Evolutionary conservation across 2,888 invertebrate genomes (phyloP), one percentile per base, ranked within the genome.

Genomic region (Notodonta ziczac): DNA sequence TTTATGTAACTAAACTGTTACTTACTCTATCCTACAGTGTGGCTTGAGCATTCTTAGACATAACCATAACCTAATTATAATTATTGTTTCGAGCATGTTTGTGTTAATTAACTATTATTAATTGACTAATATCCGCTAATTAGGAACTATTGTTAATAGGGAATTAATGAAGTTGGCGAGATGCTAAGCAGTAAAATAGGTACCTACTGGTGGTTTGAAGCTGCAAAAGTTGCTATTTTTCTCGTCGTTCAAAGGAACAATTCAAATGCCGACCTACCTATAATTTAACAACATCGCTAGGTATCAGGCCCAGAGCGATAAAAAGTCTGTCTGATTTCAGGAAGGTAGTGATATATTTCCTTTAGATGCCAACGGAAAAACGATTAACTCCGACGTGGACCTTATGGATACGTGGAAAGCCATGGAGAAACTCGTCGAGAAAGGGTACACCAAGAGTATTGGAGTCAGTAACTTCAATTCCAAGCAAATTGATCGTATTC

Each of bases 401-500:
- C 96, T 94, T 76, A 73, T 96, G 39, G 97, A 96, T 66, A 95
- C 96, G 0, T 96, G 95, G 95, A 94, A 94, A 80, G 96, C 93
- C 16, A 94, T 97, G 95, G 97, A 97, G 83, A 91, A 95, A 62
- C 88, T 95, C 56, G 95, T 96, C 14, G 90, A 94, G 56, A 90
- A 91, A 66, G 96, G 97, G 1, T 84, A 96, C 12, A 94, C 94
- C 0, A 95, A 94, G 69, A 95, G 95, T 48, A 96, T 97, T 75
- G 96, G 96, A 7, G 74, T 96, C 44, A 96, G 96, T 46, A 97
- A 97, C 86, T 97, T 97, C 78, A 97, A 96, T 84, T 94, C 94
- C 54, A 87, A 94, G 61, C 97, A 97, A 84, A 88, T 97, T 57
- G 94, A 95, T 70, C 91, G 95, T 56, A 77, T 97, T 50, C 78